Evolutionary conservation across 2,888 invertebrate species (phyloP).

Genomic region (Phrixothrix hirtus): DNA sequence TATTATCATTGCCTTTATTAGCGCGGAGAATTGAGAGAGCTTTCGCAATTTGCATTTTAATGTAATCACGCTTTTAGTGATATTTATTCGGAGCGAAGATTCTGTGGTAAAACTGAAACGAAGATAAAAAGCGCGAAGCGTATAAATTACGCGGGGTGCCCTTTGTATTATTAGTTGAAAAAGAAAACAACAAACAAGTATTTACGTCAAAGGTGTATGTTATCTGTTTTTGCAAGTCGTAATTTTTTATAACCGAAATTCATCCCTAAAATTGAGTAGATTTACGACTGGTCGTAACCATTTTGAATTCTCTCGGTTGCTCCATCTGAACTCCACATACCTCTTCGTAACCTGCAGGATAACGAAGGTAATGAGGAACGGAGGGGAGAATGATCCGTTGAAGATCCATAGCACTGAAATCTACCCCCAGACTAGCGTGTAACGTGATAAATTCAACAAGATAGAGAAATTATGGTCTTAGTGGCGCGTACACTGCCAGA

Average conservation of each 20-base stretch:
- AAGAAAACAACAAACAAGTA: conserved; percentile 2
- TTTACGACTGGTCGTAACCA: conserved; percentile 25
- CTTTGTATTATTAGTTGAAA: too few relatives aligned
- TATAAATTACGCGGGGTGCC: neutral
- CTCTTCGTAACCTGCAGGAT: conserved; percentile 18
- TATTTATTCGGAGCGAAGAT: conserved; percentile 1
- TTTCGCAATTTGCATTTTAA: conserved; percentile 11
- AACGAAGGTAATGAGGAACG: conserved; percentile 19
- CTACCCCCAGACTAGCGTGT: conserved; percentile 26
- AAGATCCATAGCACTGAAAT: conserved; percentile 19
- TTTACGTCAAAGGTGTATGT: neutral
- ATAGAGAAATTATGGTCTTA: conserved; percentile 40
- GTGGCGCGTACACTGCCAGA: conserved; percentile 26
- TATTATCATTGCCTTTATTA: conserved; percentile 3
- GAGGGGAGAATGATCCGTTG: conserved; percentile 16
- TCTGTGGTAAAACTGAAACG: neutral
- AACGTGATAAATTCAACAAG: conserved; percentile 39
- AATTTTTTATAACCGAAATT: conserved; percentile 27
- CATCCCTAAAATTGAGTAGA: conserved; percentile 24
- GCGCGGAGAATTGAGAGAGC: neutral
- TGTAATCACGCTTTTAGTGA: conserved; percentile 8
- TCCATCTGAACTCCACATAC: conserved; percentile 28
- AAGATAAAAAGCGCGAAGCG: neutral
- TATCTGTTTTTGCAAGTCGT: conserved; percentile 19
- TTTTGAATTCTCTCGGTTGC: conserved; percentile 25